A percentile compares a stretch with the other conserved stretches of the same genome.
Conservation (phyloP, 2,113 vertebrate species). For the Cololabis saira region DNA sequence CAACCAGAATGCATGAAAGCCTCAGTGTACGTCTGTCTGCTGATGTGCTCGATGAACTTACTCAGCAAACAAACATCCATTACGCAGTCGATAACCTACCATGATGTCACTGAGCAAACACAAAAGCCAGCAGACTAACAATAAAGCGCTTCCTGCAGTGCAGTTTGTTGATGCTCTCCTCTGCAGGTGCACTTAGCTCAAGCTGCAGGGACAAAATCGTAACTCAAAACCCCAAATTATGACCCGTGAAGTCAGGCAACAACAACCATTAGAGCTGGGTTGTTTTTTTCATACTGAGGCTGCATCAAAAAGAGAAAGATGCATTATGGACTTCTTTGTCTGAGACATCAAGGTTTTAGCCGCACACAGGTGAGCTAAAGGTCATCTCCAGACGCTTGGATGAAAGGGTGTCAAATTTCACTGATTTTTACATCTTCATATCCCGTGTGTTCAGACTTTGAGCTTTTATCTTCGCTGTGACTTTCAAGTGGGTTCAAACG, state of each 20-base stretch:
- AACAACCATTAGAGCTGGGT: slow-evolving; percentile 35
- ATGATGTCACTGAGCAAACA: slow-evolving; percentile 63
- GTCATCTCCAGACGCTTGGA: neutral
- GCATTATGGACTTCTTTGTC: slow-evolving; percentile 13
- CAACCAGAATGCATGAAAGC: neutral
- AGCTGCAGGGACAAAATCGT: slow-evolving; percentile 16
- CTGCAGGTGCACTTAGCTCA: slow-evolving; percentile 41
- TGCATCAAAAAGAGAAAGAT: slow-evolving; percentile 13
- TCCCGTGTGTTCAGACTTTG: neutral
- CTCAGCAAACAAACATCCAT: slow-evolving; percentile 54
- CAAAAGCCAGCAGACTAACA: slow-evolving; percentile 32
- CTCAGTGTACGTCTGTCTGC: slow-evolving; percentile 18
- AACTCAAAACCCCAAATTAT: slow-evolving; percentile 59
- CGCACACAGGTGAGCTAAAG: neutral
- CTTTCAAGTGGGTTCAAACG: neutral
- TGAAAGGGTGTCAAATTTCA: slow-evolving; percentile 13
- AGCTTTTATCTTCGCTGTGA: neutral
- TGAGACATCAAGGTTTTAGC: neutral
- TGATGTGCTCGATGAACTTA: slow-evolving; percentile 25
- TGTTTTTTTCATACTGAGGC: neutral
- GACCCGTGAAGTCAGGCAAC: slow-evolving; percentile 18
- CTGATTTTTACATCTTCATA: neutral
- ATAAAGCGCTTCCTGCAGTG: slow-evolving; percentile 37
- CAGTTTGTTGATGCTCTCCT: slow-evolving; percentile 29
- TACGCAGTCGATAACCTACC: slow-evolving; percentile 33